Base-by-base conservation (phyloP, 2,797 vertebrate species). In the Spheniscus humboldti region DNA sequence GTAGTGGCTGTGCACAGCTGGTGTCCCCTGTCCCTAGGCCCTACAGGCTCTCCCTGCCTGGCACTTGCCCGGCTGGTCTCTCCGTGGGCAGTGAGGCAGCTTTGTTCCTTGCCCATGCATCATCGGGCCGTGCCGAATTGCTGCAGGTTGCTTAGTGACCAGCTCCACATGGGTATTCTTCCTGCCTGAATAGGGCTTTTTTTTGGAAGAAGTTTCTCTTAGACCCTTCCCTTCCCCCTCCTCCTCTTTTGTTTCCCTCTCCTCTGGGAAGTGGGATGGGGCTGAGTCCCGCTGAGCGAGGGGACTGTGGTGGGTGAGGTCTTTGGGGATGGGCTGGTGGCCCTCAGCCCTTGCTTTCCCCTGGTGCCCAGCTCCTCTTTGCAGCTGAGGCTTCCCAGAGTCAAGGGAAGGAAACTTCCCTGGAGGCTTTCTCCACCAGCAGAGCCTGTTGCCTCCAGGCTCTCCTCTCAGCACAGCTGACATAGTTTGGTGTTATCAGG, bases 91-190 rank as follows among this genome's bases (percentile, higher is more conserved):
- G 5, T 1, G 15, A 93, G 67, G 81, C 85, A 41, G 79, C 81
- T 95, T 82, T 94, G 88, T 90, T 93, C 72, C 93, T 64, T 69
- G 50, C 56, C 56, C 47, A 9, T 59, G 87, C 18, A 14, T 72
- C 18, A 14, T 72, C 13, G 20, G 88, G 90, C 91, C 2, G 0
- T n/a, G 43, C 87, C 9, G 7, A 86, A 97, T 95, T 92, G 80
- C 96, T 96, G 93, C 0, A 45, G 80, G 97, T 97, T 97, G 97
- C 97, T 95, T 97, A 90, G 97, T 97, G 96, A 97, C 97, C 79
- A 4, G 84, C 84, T 94, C 94, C 52, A 8, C 79, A 28, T 3
- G 83, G 89, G 69, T 85, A 97, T 97, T 97, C 94, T 96, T 94
- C 90, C 91, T 91, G 68, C 78, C 88, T 97, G 95, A 97, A 97